Conservation (phyloP, 1,140 invertebrate species). For the Lutraria rhynchaena region DNA sequence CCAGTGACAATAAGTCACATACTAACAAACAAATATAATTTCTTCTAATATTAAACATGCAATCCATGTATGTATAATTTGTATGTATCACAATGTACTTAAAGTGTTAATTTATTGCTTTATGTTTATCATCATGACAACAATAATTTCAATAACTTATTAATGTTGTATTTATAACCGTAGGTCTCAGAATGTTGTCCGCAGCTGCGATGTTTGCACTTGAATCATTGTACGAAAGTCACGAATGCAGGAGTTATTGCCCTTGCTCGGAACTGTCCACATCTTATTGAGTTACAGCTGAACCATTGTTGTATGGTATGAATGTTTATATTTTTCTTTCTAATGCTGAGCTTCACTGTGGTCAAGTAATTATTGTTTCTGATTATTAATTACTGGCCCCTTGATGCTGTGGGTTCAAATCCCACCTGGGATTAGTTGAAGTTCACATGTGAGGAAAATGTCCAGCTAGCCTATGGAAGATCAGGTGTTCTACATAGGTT, state of each 20-base stretch:
- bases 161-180: slow-evolving; percentile 4
- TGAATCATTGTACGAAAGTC: slow-evolving; percentile 62
- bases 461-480: too few relatives aligned
- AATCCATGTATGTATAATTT: not conserved
- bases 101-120: not conserved
- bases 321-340: too few relatives aligned
- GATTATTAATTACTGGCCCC: too few relatives aligned
- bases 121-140: not conserved
- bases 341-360: too few relatives aligned
- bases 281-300: slow-evolving; percentile 40
- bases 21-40: too few relatives aligned
- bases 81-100: not conserved
- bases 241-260: slow-evolving; percentile 55
- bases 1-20: too few relatives aligned
- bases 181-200: slow-evolving; percentile 60
- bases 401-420: too few relatives aligned
- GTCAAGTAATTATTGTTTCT: too few relatives aligned
- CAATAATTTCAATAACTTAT: too few relatives aligned
- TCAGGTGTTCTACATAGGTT: too few relatives aligned
- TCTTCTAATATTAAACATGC: not conserved
- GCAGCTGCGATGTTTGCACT: slow-evolving; percentile 37
- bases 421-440: too few relatives aligned
- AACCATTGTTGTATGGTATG: slow-evolving; percentile 62
- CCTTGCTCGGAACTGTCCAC: slow-evolving; percentile 59
- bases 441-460: too few relatives aligned